Conservation (phyloP, 2,113 vertebrate species). For the Phalacrocorax carbo region DNA sequence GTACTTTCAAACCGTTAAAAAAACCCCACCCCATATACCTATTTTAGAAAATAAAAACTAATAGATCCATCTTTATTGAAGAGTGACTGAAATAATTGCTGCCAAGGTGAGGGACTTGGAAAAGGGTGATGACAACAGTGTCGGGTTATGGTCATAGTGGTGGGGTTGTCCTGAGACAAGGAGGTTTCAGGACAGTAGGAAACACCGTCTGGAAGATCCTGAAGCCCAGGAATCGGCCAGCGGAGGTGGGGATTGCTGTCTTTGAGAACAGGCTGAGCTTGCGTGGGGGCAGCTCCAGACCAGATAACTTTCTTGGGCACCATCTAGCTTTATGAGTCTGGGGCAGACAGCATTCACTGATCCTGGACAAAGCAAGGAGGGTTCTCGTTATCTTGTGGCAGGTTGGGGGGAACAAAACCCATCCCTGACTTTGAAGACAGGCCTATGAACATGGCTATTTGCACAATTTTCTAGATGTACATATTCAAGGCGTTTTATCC, state of each 20-base stretch:
- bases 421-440: background rate
- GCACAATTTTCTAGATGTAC: background rate
- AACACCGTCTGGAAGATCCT: background rate
- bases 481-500: background rate
- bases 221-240: background rate
- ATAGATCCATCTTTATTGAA: background rate
- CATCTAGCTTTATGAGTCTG: background rate
- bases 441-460: background rate
- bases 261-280: background rate
- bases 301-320: background rate
- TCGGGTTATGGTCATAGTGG: background rate
- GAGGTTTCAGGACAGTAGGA: background rate
- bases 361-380: background rate
- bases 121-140: background rate
- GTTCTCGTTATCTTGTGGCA: background rate
- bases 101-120: background rate
- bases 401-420: background rate
- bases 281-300: background rate
- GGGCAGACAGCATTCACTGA: background rate
- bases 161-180: background rate
- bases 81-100: background rate
- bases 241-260: background rate
- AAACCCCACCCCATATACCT: background rate
- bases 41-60: background rate
- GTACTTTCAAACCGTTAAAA: background rate